Percentiles rank a stretch among this genome's conserved stretches.
phyloP scores from a whole-genome alignment of 53 echinoderm and acorn worm species.

The Luidia sarsii region DNA sequence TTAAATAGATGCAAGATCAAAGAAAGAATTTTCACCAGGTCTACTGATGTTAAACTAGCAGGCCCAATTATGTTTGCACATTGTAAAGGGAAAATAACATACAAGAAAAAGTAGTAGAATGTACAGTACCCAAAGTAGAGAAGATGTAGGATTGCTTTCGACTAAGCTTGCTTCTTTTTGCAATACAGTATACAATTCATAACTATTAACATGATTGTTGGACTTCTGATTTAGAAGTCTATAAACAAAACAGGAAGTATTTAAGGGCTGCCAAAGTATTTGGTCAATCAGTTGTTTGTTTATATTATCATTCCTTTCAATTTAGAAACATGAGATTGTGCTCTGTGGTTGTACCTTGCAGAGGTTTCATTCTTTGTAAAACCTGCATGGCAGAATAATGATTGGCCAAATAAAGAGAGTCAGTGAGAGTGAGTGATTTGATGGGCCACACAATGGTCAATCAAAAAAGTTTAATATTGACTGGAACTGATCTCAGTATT shows the following conservation, averaged over 20 bases:
- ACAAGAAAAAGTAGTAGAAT: not conserved
- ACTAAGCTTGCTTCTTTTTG: constrained; percentile 12
- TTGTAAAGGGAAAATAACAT: not conserved
- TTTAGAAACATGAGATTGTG: constrained; percentile 23
- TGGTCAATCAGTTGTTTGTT: constrained; percentile 9
- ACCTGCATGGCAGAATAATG: constrained; percentile 34
- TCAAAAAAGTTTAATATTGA: not conserved
- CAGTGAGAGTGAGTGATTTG: constrained; percentile 16
- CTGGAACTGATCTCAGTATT: not conserved
- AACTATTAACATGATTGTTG: constrained; percentile 18
- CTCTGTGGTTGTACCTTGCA: not conserved
- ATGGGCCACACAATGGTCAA: constrained; percentile 6
- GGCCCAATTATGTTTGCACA: not conserved
- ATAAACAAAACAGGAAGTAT: not conserved
- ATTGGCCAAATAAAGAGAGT: constrained; percentile 35
- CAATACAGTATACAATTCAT: constrained; percentile 31
- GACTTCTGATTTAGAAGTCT: constrained; percentile 23
- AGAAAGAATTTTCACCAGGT: too few relatives aligned
- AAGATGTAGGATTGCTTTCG: constrained; percentile 14
- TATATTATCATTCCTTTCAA: constrained; percentile 23
- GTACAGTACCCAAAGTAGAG: constrained; percentile 30
- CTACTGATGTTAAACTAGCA: not conserved
- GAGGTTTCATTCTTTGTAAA: constrained; percentile 30
- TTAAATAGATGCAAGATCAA: too few relatives aligned
- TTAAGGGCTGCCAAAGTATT: constrained; percentile 39